phyloP scores from a whole-genome alignment of 2,888 invertebrate genomes.

The Xestia ashworthii region DNA sequence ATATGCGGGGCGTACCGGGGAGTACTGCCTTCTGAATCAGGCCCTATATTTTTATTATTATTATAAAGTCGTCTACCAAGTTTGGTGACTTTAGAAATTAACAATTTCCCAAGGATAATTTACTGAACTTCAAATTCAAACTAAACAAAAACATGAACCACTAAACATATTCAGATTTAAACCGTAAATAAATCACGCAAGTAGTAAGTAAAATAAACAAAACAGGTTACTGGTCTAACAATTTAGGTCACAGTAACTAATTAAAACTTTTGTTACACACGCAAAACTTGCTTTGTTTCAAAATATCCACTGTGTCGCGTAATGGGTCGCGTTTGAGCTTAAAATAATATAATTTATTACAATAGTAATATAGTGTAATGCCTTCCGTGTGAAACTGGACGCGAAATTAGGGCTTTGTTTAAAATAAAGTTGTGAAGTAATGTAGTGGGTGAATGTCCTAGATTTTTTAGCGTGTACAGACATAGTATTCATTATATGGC shows the following conservation, averaged over 20 bases:
- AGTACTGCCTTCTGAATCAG: too few relatives aligned
- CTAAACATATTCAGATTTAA: slow-evolving; percentile 48
- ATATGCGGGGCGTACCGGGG: too few relatives aligned
- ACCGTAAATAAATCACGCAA: slow-evolving; percentile 71
- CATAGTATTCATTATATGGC: background rate
- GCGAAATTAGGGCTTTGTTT: slow-evolving; percentile 30
- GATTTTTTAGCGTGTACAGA: background rate
- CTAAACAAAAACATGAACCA: slow-evolving; percentile 24
- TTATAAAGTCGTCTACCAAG: background rate
- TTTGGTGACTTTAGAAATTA: background rate
- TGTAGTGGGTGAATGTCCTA: slow-evolving; percentile 38
- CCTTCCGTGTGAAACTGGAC: slow-evolving; percentile 30
- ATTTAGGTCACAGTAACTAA: slow-evolving; percentile 82
- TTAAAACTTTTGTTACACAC: slow-evolving; percentile 78
- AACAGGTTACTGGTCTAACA: slow-evolving; percentile 65
- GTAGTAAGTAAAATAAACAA: slow-evolving; percentile 59
- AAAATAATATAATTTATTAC: slow-evolving; percentile 59
- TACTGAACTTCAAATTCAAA: slow-evolving; percentile 13
- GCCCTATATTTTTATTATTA: background rate
- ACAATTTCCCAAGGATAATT: background rate
- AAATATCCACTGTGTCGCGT: slow-evolving; percentile 66
- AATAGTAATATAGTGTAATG: slow-evolving; percentile 42
- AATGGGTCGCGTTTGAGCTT: slow-evolving; percentile 57
- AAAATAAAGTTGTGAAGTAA: slow-evolving; percentile 27
- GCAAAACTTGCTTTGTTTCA: slow-evolving; percentile 74